Conservation (phyloP, 1,140 invertebrate species). For the roundworm (Caenorhabditis elegans) region DNA sequence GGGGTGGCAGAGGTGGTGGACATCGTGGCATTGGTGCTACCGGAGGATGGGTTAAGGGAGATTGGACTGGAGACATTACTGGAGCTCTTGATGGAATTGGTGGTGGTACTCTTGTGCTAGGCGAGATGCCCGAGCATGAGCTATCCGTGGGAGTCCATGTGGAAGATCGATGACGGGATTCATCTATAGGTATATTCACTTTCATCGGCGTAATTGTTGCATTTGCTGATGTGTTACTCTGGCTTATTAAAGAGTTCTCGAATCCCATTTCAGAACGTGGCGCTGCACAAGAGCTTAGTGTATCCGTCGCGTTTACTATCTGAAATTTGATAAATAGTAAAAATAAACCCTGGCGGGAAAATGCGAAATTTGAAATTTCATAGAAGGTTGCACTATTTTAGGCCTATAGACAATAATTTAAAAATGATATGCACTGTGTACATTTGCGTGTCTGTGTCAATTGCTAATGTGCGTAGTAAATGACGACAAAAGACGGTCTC, state of each 20-base stretch:
- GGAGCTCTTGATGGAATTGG: not conserved
- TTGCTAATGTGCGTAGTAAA: too few relatives aligned
- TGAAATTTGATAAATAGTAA: not conserved
- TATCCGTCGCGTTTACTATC: not conserved
- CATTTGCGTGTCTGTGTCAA: too few relatives aligned
- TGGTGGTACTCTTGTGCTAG: not conserved
- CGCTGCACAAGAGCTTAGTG: not conserved
- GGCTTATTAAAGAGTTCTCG: not conserved
- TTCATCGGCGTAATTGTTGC: not conserved
- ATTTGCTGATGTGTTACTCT: not conserved
- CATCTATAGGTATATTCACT: not conserved
- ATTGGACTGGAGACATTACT: not conserved
- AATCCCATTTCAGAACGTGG: not conserved
- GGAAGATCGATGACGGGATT: not conserved
- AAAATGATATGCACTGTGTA: too few relatives aligned
- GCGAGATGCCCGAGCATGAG: not conserved
- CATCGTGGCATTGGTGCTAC: not conserved
- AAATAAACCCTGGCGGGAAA: too few relatives aligned
- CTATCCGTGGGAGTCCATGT: not conserved
- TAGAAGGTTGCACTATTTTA: too few relatives aligned
- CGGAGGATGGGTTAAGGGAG: not conserved
- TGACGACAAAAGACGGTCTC: too few relatives aligned
- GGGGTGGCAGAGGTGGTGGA: constrained; percentile 55
- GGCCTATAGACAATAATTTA: too few relatives aligned
- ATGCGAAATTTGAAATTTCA: too few relatives aligned